Evolutionary conservation across 2,113 vertebrate genomes (phyloP).

Genomic region (Trichechus manatus): DNA sequence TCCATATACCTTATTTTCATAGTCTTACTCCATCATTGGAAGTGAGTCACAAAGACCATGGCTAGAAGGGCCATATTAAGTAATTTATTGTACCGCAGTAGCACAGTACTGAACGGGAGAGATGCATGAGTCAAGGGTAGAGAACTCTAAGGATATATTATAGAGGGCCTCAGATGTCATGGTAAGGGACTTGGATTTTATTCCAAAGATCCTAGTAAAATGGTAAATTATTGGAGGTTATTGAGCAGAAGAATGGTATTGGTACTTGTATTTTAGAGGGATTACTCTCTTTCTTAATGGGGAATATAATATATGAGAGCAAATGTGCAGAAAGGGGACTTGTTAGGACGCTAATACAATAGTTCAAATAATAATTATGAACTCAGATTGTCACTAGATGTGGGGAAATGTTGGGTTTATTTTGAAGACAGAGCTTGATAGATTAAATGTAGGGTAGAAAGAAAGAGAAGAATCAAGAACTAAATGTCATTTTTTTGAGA

Average conservation of each 20-base stretch:
- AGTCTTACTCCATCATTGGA: too few species aligned
- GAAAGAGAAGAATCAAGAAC: neutral
- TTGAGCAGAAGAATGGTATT: neutral
- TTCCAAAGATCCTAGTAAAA: neutral
- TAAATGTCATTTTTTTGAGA: neutral
- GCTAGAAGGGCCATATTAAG: too few species aligned
- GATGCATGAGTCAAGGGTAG: neutral
- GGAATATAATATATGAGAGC: neutral
- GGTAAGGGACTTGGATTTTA: neutral
- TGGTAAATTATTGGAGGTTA: neutral
- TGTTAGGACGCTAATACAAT: neutral
- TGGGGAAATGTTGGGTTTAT: neutral
- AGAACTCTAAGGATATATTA: neutral
- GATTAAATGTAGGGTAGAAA: neutral
- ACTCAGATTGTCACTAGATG: neutral
- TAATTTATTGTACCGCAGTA: too few species aligned
- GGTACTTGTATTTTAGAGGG: neutral
- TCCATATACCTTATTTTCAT: too few species aligned
- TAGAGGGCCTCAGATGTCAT: neutral
- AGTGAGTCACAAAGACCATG: too few species aligned
- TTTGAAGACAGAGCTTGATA: neutral
- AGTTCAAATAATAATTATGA: neutral
- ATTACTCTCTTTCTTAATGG: neutral
- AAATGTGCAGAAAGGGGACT: neutral
- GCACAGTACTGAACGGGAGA: neutral